Conservation (phyloP, 2,797 vertebrate genomes). For the Pterois miles region DNA sequence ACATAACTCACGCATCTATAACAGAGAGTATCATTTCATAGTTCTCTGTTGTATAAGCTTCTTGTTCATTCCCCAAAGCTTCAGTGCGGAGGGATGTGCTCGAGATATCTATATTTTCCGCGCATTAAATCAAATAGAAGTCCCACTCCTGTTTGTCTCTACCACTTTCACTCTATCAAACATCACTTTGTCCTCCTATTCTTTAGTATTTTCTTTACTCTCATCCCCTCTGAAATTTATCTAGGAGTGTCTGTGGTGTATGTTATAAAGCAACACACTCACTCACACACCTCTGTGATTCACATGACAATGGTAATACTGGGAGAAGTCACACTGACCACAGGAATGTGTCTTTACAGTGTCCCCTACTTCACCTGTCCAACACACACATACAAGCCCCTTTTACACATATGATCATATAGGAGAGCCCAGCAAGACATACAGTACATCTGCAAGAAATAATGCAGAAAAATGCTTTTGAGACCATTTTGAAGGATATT, state of each 20-base stretch:
- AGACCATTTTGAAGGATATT: background rate
- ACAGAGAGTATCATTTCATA: background rate
- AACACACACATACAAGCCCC: background rate
- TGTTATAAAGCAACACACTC: background rate
- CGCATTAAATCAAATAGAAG: background rate
- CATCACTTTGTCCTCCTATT: background rate
- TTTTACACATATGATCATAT: background rate
- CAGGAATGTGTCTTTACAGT: background rate
- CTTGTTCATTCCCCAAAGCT: background rate
- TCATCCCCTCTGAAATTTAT: background rate
- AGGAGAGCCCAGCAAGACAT: background rate
- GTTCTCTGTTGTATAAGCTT: constrained; percentile 6
- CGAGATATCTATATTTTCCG: background rate
- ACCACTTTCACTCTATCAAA: background rate
- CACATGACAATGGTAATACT: constrained; percentile 1
- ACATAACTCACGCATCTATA: constrained; percentile 32
- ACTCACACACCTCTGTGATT: constrained; percentile 5
- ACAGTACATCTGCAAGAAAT: background rate
- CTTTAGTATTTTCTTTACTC: background rate
- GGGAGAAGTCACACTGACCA: background rate
- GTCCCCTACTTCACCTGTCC: background rate
- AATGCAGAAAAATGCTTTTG: background rate
- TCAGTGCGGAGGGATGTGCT: background rate
- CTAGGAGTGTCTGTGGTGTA: constrained; percentile 8
- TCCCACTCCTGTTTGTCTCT: background rate